Base-by-base conservation (phyloP, 2,888 invertebrate genomes). In the Meghimatium bilineatum region DNA sequence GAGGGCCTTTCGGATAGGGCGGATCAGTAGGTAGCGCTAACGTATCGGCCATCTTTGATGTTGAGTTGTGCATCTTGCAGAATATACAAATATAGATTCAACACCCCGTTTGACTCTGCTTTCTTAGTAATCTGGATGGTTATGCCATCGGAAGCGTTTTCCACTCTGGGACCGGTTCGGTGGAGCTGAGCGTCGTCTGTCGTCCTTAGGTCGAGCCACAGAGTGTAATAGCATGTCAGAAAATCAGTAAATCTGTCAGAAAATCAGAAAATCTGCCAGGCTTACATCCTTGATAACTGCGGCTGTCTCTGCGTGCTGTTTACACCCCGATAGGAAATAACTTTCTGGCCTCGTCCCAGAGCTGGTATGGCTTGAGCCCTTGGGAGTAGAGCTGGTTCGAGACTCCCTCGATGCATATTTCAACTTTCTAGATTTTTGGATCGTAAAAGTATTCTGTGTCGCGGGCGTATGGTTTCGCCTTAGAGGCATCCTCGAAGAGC, bases 371-470 rank as follows among this genome's bases (percentile, higher is more conserved):
- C 0, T 26, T 20, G 38, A 71, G 23, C 1, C 71, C 71, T 23
- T 71, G 36, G 71, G 20, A 23, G 71, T 38, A 71, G 20, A 71
- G 36, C 26, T 71, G 71, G 26, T 71, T 71, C 14, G 76, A 34
- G 0, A 76, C 32, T 12, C 60, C 77, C 63, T 77, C 63, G 17
- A 77, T 63, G 6, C 60, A 14, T 36, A 6, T 26, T 71, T 29
- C 1, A 71, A 26, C 38, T 71, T 71, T 3, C 26, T 26, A 12
- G 38, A 71, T 71, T 60, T 34, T n/a, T 2, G 74, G 52, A 32
- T 74, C 52, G 23, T 74, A 74, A 32, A 74, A 74, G 0, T 10
- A 0, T 52, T 52, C 74, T 32, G 14, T 20, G 49, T 74, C 52
- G 20, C 26, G 52, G 1, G 8, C 0, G 20, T 36, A 60, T 0